Conservation (phyloP, 2,797 vertebrate genomes). For the Limnodromus scolopaceus region DNA sequence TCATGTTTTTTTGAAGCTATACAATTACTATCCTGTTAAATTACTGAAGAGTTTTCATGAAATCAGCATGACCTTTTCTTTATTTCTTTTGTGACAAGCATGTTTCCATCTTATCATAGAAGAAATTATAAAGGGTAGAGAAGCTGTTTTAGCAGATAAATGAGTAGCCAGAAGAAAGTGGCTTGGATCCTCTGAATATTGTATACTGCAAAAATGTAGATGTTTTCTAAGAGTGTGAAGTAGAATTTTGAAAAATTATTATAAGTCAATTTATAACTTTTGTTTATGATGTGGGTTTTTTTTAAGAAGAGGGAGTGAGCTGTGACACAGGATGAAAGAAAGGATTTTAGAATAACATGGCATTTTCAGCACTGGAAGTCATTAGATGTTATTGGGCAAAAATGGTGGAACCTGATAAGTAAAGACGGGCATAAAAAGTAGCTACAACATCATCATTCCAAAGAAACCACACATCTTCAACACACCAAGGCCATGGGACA, state of each 20-base stretch:
- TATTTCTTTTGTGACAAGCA: not conserved
- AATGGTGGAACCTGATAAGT: not conserved
- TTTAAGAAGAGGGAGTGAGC: not conserved
- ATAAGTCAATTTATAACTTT: not conserved
- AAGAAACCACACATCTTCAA: not conserved
- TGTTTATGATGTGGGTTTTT: rapidly evolving
- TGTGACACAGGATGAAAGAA: not conserved
- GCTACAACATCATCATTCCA: not conserved
- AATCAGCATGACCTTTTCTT: not conserved
- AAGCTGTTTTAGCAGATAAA: not conserved
- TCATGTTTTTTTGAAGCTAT: not conserved
- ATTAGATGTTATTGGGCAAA: not conserved
- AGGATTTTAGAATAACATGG: not conserved
- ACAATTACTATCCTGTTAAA: not conserved
- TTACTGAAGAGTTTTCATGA: not conserved
- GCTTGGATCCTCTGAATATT: not conserved
- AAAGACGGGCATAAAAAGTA: not conserved
- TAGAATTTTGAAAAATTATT: not conserved
- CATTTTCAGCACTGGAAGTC: not conserved
- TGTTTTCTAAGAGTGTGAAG: not conserved
- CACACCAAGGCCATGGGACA: not conserved
- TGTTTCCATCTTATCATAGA: not conserved
- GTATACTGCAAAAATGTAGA: not conserved
- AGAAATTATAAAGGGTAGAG: not conserved
- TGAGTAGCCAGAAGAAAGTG: not conserved